Conservation (phyloP, 2,113 vertebrate species). For the Hypanus sabinus region DNA sequence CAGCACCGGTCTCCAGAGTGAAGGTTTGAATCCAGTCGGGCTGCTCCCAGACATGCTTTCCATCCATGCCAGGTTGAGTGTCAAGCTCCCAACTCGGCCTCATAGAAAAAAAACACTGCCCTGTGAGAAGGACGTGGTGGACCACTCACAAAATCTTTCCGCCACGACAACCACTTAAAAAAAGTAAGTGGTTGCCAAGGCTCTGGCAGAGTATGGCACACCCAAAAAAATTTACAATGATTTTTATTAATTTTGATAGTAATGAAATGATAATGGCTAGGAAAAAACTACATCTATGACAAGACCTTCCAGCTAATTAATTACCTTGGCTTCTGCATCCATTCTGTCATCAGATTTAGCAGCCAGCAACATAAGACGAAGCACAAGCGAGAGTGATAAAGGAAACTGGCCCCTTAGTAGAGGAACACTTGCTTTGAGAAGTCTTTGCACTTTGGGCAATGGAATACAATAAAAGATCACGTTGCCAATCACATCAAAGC, state of each 20-base stretch:
- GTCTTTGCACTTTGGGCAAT: slow-evolving; percentile 52
- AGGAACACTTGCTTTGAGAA: slow-evolving; percentile 61
- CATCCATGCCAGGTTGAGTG: too few relatives aligned
- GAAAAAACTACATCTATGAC: not conserved
- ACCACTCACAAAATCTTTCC: too few relatives aligned
- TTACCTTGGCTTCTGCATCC: slow-evolving; percentile 58
- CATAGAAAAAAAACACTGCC: too few relatives aligned
- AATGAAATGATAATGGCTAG: not conserved
- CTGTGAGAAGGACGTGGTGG: too few relatives aligned
- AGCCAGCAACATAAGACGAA: slow-evolving; percentile 56
- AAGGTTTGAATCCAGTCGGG: too few relatives aligned
- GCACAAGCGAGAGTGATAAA: slow-evolving; percentile 47
- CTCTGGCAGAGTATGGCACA: too few relatives aligned
- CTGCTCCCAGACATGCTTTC: too few relatives aligned
- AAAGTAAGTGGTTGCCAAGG: too few relatives aligned
- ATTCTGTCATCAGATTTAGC: slow-evolving; percentile 51
- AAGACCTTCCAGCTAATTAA: not conserved
- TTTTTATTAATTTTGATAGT: not conserved
- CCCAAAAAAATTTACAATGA: too few relatives aligned
- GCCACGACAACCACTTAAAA: too few relatives aligned
- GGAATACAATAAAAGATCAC: slow-evolving; percentile 61
- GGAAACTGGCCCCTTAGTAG: slow-evolving; percentile 58
- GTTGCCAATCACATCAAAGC: slow-evolving; percentile 55
- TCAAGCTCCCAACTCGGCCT: too few relatives aligned
- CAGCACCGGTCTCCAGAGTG: too few relatives aligned